These are phyloP conservation scores for Drosophila tanythrix DNA, from an alignment of 2,888 invertebrate species.

Conservation along the genomic window DNA sequence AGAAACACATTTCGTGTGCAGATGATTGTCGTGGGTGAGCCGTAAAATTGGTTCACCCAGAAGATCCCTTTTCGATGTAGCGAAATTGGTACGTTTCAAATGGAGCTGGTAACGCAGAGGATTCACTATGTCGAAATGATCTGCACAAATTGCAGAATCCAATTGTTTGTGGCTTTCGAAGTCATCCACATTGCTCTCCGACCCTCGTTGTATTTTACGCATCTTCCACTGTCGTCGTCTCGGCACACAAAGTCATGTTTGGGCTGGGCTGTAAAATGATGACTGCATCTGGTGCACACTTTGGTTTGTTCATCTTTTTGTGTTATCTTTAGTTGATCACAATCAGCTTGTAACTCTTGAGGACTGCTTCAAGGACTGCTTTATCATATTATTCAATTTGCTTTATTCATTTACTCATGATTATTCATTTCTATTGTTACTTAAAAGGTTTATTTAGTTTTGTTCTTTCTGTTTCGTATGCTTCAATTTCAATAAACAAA, in stretches of 20 bases:
- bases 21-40: slow-evolving; percentile 53
- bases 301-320: slow-evolving; percentile 81
- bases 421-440: too few species aligned
- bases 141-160: slow-evolving; percentile 15
- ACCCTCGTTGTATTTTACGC: slow-evolving; percentile 68
- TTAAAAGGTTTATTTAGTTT: too few species aligned
- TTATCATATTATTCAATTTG: slow-evolving; percentile 21
- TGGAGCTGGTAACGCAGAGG: slow-evolving; percentile 40
- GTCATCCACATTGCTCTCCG: slow-evolving; percentile 78
- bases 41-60: slow-evolving; percentile 74
- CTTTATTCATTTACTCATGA: slow-evolving; percentile 41
- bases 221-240: slow-evolving; percentile 38
- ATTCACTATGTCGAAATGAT: slow-evolving; percentile 41
- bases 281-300: slow-evolving; percentile 43
- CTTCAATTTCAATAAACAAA: not conserved
- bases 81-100: slow-evolving; percentile 53
- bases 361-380: not conserved
- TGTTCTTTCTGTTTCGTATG: too few species aligned
- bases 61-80: slow-evolving; percentile 49
- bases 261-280: slow-evolving; percentile 70
- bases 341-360: slow-evolving; percentile 85
- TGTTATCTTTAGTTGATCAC: slow-evolving; percentile 87
- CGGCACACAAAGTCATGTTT: slow-evolving; percentile 12
- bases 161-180: slow-evolving; percentile 54
- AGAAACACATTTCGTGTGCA: slow-evolving; percentile 38